These are phyloP conservation scores for Holothuria scabra DNA, from an alignment of 53 echinoderm and acorn worm genomes.

Conservation along the genomic window DNA sequence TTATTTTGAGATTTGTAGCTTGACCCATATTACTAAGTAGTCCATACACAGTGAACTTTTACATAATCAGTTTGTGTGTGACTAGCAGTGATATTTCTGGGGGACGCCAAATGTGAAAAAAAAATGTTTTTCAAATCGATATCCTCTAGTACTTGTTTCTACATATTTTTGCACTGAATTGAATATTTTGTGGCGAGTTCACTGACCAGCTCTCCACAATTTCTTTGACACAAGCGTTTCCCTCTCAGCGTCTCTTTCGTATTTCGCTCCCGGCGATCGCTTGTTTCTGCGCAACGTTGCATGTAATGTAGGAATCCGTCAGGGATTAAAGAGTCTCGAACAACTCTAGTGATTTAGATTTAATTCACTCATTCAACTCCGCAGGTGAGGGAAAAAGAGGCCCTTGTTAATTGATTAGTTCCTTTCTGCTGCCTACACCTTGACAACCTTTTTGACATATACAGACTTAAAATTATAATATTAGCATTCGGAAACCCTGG, in stretches of 20 bases:
- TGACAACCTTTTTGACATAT: conserved; percentile 1
- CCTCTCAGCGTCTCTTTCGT: background rate
- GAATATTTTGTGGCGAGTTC: background rate
- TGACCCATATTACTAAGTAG: too few relatives aligned
- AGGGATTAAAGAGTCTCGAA: conserved; percentile 39
- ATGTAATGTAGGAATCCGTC: conserved; percentile 15
- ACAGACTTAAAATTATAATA: conserved; percentile 11
- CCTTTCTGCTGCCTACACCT: conserved; percentile 5
- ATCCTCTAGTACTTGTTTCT: too few relatives aligned
- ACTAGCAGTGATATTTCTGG: too few relatives aligned
- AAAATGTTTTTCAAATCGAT: too few relatives aligned
- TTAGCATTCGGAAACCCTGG: conserved; percentile 5
- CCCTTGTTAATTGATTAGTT: conserved; percentile 30
- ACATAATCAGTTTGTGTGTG: too few relatives aligned
- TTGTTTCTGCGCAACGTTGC: conserved; percentile 11
- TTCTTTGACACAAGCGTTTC: background rate
- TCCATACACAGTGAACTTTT: too few relatives aligned
- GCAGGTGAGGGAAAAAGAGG: conserved; percentile 27
- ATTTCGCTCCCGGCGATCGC: conserved; percentile 12
- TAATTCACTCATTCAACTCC: conserved; percentile 18
- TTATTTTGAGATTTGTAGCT: too few relatives aligned
- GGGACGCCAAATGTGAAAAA: too few relatives aligned
- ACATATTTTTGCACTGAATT: too few relatives aligned
- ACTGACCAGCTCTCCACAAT: conserved; percentile 12
- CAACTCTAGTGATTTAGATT: conserved; percentile 13